Evolutionary conservation across 2,113 vertebrate genomes (phyloP).

Genomic region (Theristicus caerulescens): DNA sequence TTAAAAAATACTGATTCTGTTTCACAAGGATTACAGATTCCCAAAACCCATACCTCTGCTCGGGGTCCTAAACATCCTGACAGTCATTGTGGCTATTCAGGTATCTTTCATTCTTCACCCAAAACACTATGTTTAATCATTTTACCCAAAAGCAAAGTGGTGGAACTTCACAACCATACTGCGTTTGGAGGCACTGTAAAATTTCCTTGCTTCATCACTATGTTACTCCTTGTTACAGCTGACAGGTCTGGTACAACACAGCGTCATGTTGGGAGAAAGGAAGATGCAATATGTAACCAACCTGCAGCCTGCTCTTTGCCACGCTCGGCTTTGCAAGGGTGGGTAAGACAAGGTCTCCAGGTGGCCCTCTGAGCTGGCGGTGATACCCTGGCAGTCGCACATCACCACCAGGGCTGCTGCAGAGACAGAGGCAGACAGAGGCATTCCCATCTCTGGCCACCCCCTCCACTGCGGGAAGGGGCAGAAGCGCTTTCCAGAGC

Average conservation of each 20-base stretch:
- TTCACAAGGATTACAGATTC: neutral
- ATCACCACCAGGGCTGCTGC: neutral
- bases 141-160: neutral
- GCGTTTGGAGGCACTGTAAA: neutral
- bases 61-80: neutral
- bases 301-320: neutral
- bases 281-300: neutral
- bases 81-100: neutral
- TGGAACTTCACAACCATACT: neutral
- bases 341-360: neutral
- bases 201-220: neutral
- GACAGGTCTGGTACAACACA: neutral
- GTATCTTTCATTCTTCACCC: neutral
- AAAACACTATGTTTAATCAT: neutral
- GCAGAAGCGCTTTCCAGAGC: neutral
- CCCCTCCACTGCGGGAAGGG: accelerated
- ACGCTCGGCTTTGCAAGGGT: neutral
- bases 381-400: accelerated
- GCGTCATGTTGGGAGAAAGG: neutral
- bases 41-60: neutral
- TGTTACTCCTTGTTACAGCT: neutral
- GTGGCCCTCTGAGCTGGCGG: no score
- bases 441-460: neutral
- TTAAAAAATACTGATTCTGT: neutral
- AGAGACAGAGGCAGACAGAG: neutral